Percentiles rank a stretch among this genome's conserved stretches.
Conservation (phyloP, 2,888 invertebrate species). For the Oscheius sp. region DNA sequence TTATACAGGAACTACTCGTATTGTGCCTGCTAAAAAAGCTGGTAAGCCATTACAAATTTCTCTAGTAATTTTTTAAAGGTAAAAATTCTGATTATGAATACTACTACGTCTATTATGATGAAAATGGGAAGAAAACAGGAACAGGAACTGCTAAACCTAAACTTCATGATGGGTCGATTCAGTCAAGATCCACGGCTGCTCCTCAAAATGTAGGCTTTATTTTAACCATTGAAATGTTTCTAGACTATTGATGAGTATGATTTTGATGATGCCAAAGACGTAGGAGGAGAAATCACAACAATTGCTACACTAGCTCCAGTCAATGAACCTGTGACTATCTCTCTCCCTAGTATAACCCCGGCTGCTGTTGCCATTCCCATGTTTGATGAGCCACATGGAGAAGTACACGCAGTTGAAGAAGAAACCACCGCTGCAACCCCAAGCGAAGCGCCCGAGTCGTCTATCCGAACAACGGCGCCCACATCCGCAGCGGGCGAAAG, state of each 20-base stretch:
- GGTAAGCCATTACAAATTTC: too few relatives aligned
- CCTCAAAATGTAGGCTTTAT: conserved; percentile 9
- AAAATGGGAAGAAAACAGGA: conserved; percentile 12
- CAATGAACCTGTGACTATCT: background rate
- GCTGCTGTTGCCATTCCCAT: background rate
- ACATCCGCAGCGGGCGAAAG: background rate
- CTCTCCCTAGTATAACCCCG: background rate
- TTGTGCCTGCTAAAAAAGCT: conserved; percentile 17
- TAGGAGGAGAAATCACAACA: background rate
- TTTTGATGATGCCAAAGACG: conserved; percentile 20
- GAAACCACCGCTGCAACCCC: background rate
- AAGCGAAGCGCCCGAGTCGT: background rate
- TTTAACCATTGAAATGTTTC: background rate
- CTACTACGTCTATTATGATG: conserved; percentile 31
- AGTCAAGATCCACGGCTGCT: conserved; percentile 6
- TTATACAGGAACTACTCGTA: conserved; percentile 13
- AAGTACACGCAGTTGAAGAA: conserved; percentile 8
- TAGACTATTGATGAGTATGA: conserved; percentile 27
- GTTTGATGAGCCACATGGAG: conserved; percentile 14
- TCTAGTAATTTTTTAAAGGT: background rate
- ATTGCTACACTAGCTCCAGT: background rate
- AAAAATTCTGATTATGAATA: conserved; percentile 19
- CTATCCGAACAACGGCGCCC: background rate
- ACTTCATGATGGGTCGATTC: conserved; percentile 11
- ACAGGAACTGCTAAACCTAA: background rate